Evolutionary conservation across 1,140 invertebrate species (phyloP), one percentile per base, ranked within the genome.

Genomic region (Drosophila equinoxialis): DNA sequence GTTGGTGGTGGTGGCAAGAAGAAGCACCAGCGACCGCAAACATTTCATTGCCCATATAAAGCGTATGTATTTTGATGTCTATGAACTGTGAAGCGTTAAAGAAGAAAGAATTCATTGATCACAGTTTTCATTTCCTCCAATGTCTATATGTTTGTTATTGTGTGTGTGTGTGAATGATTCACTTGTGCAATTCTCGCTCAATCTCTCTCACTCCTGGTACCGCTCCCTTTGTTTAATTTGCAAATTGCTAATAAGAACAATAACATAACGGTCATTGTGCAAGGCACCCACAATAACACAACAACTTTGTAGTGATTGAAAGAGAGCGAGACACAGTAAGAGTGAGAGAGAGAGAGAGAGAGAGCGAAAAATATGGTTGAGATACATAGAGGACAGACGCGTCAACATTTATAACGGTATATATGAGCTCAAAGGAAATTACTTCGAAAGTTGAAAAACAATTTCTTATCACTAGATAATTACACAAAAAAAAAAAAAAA

Each of bases 31-130:
- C 64, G 76, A 79, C 79, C 76, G 59, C 83, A 87, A 77, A 86
- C 80, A 89, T 89, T 83, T 87, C 74, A 77, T 77, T 77, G 75
- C 74, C 83, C 83, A 80, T 87, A 83, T 87, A 87, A 30, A 87
- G 84, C 84, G 33, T 83, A 74, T 87, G 33, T 83, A 74, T 87
- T 83, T 66, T 30, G 45, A 62, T 78, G 59, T 69, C 74, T 79
- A 68, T 75, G 61, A 60, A 68, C 69, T 74, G 68, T 78, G 37
- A 68, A 71, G 74, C 71, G 71, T 76, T 26, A 26, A 26, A 71
- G 72, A 71, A 73, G 74, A 78, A 71, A 71, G 77, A 77, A 80
- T 84, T 77, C 84, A 89, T 84, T 89, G 84, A 87, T 87, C 80
- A 66, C 59, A 70, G 67, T 68, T 84, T 78, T 59, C 54, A 68